Conservation (phyloP, 2,888 invertebrate genomes). For the Sylvicola fuscatus region DNA sequence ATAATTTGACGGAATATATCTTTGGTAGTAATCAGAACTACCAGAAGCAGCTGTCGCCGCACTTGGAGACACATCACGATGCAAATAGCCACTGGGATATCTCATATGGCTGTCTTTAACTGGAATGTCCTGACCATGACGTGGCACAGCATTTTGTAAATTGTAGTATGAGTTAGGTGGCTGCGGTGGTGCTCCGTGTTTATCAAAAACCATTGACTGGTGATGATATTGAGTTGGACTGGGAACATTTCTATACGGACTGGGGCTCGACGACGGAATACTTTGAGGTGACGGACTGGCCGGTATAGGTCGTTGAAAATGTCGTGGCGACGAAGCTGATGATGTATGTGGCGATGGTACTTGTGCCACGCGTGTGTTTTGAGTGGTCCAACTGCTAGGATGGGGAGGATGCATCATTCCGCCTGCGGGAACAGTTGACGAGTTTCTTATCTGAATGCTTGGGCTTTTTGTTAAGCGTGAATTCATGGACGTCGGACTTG, state of each 20-base stretch:
- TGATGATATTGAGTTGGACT: background rate
- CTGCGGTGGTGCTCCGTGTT: too few species aligned
- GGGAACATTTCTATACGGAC: slow-evolving; percentile 1
- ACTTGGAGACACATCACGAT: background rate
- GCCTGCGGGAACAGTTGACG: too few species aligned
- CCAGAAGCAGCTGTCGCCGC: background rate
- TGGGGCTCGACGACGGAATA: slow-evolving; percentile 1
- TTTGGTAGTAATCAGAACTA: too few species aligned
- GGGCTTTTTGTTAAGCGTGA: too few species aligned
- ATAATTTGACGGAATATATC: too few species aligned
- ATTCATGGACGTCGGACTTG: slow-evolving; percentile 7
- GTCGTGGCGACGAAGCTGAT: slow-evolving; percentile 5
- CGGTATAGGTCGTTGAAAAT: slow-evolving; percentile 1
- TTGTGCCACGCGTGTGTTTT: background rate
- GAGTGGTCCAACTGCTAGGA: too few species aligned
- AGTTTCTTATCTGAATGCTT: too few species aligned
- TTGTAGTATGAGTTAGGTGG: too few species aligned
- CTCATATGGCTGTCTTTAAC: background rate
- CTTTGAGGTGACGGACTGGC: background rate
- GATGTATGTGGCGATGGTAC: slow-evolving; percentile 8
- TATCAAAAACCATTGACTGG: background rate
- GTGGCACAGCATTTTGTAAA: too few species aligned
- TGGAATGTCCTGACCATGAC: too few species aligned
- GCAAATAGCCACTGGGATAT: background rate
- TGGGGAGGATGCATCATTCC: too few species aligned